Evolutionary conservation across 2,888 invertebrate species (phyloP).

Genomic region (Selenia dentaria): DNA sequence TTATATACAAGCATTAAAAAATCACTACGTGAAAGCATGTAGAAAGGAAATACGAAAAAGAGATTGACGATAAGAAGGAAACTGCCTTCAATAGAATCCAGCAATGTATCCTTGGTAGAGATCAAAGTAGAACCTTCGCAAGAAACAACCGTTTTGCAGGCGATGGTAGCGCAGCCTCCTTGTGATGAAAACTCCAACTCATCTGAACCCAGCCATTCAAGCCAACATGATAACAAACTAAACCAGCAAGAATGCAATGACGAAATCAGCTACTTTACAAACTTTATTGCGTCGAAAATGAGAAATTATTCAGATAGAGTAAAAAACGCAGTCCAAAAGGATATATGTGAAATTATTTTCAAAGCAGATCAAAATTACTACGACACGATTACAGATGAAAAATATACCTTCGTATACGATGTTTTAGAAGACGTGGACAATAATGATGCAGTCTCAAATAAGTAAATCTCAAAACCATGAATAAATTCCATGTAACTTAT

Average conservation of each 20-base stretch:
- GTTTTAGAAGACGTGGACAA: slow-evolving; percentile 15
- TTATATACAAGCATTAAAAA: slow-evolving; percentile 15
- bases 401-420: slow-evolving; percentile 32
- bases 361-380: slow-evolving; percentile 50
- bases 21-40: not conserved
- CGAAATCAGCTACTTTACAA: slow-evolving; percentile 48
- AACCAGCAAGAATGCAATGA: slow-evolving; percentile 13
- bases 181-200: not conserved
- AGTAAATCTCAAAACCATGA: no score
- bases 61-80: slow-evolving; percentile 1
- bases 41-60: not conserved
- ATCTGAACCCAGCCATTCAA: not conserved
- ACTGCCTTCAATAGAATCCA: not conserved
- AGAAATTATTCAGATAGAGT: slow-evolving; percentile 48
- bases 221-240: not conserved
- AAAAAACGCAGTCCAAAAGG: slow-evolving; percentile 51
- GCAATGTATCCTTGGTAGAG: slow-evolving; percentile 1
- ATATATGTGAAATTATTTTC: slow-evolving; percentile 56
- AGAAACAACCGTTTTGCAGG: not conserved
- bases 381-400: slow-evolving; percentile 35
- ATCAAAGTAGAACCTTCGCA: not conserved
- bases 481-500: no score
- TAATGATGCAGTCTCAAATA: not conserved
- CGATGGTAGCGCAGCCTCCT: not conserved
- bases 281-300: slow-evolving; percentile 55